Evolutionary conservation across 35 echinoderm and acorn worm genomes (phyloP), one percentile per base, ranked within the genome.

Genomic region (Amphiura filiformis): DNA sequence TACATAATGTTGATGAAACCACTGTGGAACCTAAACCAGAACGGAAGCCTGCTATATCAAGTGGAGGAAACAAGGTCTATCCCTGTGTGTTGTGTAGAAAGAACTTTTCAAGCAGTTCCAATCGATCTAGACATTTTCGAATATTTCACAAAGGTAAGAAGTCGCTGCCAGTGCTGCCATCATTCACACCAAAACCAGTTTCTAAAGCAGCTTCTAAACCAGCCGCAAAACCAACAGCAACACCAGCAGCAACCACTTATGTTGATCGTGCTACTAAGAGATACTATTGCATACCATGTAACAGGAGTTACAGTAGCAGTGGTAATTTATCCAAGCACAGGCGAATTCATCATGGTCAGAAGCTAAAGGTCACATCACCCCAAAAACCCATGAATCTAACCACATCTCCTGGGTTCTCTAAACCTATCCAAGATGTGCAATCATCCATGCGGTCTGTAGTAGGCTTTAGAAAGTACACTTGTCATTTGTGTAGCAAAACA

Each of bases 91-190:
- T 70, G 28, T 70, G 61, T 30, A 70, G 61, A 23, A 70, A 70
- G 61, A 70, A 70, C 61, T 70, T 70, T 30, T 70, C 61, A 70
- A 70, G 61, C 61, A 70, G 61, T 23, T 70, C 61, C 15, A 70
- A 70, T 70, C 61, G 61, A 15, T 70, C 61, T 15, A 11, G 61
- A 30, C 61, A 70, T 70, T 70, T 70, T 70, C 15, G 61, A n/a
- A 70, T 70, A 70, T 70, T 70, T 70, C 61, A 70, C 61, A 70
- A 70, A n/a, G 61, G 61, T 2, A 70, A 70, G 26, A 70, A 70
- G 28, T 70, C 61, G 15, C 28, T 70, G 4, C 28, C 61, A 26
- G 7, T 52, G 44, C 44, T 52, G 44, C 44, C 7, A 52, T 52
- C n/a, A n/a, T n/a, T n/a, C n/a, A n/a, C n/a, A n/a, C n/a, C n/a